Percentiles rank a stretch among this genome's conserved stretches.
Evolutionary conservation across 2,113 vertebrate genomes (phyloP).

Genomic region (Macrotus californicus): DNA sequence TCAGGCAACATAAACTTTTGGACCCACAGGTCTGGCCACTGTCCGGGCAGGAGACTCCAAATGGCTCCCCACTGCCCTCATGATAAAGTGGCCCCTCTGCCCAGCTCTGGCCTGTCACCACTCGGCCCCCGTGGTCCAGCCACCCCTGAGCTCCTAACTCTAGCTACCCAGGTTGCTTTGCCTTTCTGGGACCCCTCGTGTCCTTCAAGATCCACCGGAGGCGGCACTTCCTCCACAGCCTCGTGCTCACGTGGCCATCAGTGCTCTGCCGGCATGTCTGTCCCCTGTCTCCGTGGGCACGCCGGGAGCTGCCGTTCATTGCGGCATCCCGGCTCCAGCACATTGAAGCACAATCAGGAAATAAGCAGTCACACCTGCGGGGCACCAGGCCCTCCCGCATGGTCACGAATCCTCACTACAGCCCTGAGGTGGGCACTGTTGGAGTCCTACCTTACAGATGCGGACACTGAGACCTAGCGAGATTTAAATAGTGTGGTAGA

Average conservation of each 20-base stretch:
- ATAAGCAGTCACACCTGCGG: rapidly evolving
- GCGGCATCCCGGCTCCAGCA: rapidly evolving
- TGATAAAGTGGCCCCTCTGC: not conserved
- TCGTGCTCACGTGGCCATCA: rapidly evolving
- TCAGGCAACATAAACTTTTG: not conserved
- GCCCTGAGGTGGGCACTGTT: not conserved
- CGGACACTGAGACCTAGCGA: not conserved
- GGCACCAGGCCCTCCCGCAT: no score
- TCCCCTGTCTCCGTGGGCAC: no score
- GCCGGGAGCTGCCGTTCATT: rapidly evolving
- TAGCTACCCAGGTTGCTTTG: not conserved
- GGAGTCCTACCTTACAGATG: not conserved
- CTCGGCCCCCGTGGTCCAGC: not conserved
- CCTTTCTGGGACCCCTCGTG: not conserved
- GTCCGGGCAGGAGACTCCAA: not conserved
- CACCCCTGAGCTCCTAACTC: not conserved
- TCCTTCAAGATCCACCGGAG: not conserved
- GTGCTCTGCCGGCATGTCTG: no score
- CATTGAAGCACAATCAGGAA: rapidly evolving
- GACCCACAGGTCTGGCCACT: not conserved
- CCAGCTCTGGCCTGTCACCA: not conserved
- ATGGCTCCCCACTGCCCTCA: not conserved
- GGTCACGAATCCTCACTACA: not conserved
- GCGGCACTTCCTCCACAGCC: not conserved
- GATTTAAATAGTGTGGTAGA: not conserved